These are phyloP conservation scores for Anthopleura xanthogrammica DNA, from an alignment of 92 coral and sea anemone genomes.

Conservation along the genomic window DNA sequence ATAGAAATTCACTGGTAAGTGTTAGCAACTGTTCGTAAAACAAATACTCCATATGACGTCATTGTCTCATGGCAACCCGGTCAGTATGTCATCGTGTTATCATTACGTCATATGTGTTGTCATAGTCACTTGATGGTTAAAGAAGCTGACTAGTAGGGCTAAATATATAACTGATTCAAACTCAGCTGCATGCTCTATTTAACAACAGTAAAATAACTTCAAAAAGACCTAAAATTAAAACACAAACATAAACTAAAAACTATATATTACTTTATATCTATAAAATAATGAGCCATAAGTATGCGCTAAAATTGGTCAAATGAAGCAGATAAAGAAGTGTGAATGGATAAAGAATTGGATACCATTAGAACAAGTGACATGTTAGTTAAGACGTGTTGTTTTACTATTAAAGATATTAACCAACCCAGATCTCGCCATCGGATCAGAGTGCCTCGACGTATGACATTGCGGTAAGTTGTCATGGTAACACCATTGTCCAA, in stretches of 20 bases:
- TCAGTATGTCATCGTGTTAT: neutral
- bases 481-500: constrained; percentile 22
- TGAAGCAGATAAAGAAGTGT: neutral
- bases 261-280: neutral
- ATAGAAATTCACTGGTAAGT: constrained; percentile 85
- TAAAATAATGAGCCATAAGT: neutral
- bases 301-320: neutral
- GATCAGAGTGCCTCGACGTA: constrained; percentile 96
- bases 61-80: neutral
- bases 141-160: neutral
- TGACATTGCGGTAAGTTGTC: constrained; percentile 50
- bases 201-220: neutral
- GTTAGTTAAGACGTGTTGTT: constrained; percentile 68
- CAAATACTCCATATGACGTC: neutral
- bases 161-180: neutral
- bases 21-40: neutral
- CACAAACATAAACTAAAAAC: neutral
- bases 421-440: constrained; percentile 91
- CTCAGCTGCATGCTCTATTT: neutral
- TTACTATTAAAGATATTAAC: constrained; percentile 92
- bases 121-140: neutral
- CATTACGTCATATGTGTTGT: neutral
- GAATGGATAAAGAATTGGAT: neutral
- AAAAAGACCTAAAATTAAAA: neutral
- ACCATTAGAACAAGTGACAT: constrained; percentile 29